A percentile compares a stretch with the other conserved stretches of the same genome.
Evolutionary conservation across 2,113 vertebrate species (phyloP).

Genomic region (Alligator sinensis): DNA sequence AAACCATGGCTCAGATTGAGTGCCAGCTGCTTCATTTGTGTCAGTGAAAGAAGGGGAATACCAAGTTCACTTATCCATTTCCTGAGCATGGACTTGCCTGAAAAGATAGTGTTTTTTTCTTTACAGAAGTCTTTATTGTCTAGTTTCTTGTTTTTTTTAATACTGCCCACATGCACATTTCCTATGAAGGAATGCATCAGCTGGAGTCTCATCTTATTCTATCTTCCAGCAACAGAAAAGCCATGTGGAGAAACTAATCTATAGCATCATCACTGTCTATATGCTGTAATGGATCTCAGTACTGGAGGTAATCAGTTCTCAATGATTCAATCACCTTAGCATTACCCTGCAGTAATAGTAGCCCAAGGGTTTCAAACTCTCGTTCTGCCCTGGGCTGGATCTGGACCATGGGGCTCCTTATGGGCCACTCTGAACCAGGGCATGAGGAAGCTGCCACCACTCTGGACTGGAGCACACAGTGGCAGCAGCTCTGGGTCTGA

Average conservation of each 20-base stretch:
- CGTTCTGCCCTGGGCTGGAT: too few relatives aligned
- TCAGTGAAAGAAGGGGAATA: background rate
- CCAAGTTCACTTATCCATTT: background rate
- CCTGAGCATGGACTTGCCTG: background rate
- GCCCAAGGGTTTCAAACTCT: background rate
- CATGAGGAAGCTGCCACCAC: too few relatives aligned
- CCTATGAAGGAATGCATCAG: background rate
- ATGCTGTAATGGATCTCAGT: background rate
- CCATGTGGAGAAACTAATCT: background rate
- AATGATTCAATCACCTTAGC: background rate
- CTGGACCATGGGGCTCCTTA: too few relatives aligned
- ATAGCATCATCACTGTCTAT: background rate
- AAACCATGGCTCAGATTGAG: background rate
- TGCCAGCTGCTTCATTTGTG: background rate
- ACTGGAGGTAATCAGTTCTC: background rate
- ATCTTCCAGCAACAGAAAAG: background rate
- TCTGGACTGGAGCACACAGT: too few relatives aligned
- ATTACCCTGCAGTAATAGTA: background rate
- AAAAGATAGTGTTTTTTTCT: background rate
- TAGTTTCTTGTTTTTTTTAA: background rate
- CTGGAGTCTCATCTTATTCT: background rate
- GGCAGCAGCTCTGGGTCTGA: too few relatives aligned
- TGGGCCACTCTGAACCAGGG: too few relatives aligned
- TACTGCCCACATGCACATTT: background rate
- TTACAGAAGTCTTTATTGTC: background rate